phyloP scores from a whole-genome alignment of 30 jellyfish, hydroid and myxozoan genomes.

The Aurelia aurita region DNA sequence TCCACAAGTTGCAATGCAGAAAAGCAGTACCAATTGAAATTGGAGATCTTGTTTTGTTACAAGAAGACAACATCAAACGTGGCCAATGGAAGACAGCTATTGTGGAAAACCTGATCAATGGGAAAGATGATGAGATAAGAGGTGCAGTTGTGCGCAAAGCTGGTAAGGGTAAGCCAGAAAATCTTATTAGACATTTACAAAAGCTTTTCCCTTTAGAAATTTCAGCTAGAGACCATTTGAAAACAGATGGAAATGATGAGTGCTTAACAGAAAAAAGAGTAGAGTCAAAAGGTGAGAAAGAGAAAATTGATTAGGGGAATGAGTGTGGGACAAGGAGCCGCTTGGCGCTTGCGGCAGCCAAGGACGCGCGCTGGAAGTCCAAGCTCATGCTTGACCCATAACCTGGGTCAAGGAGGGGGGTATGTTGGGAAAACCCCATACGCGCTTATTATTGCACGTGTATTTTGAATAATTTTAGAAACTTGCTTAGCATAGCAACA shows the following conservation, averaged over 20 bases:
- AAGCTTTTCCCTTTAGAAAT: constrained; percentile 32
- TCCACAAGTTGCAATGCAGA: not conserved
- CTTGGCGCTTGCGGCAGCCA: constrained; percentile 53
- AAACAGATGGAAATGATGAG: constrained; percentile 6
- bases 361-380: constrained; percentile 69
- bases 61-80: constrained; percentile 24
- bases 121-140: constrained; percentile 16
- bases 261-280: not conserved
- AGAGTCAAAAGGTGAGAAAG: not conserved
- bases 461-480: no score
- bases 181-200: constrained; percentile 21
- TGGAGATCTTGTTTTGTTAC: constrained; percentile 24
- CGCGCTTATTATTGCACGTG: no score
- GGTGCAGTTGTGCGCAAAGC: constrained; percentile 32
- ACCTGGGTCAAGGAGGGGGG: constrained; percentile 64
- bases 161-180: not conserved
- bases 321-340: constrained; percentile 27
- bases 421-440: no score
- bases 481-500: no score
- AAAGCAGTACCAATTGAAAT: not conserved
- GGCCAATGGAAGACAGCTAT: constrained; percentile 8
- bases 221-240: constrained; percentile 14
- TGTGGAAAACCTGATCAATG: constrained; percentile 4
- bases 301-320: constrained; percentile 7
- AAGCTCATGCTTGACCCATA: constrained; percentile 73